A percentile compares a stretch with the other conserved stretches of the same genome.
These are phyloP conservation scores for Apteryx mantelli DNA, from an alignment of 2,113 vertebrate genomes.

Conservation along the genomic window DNA sequence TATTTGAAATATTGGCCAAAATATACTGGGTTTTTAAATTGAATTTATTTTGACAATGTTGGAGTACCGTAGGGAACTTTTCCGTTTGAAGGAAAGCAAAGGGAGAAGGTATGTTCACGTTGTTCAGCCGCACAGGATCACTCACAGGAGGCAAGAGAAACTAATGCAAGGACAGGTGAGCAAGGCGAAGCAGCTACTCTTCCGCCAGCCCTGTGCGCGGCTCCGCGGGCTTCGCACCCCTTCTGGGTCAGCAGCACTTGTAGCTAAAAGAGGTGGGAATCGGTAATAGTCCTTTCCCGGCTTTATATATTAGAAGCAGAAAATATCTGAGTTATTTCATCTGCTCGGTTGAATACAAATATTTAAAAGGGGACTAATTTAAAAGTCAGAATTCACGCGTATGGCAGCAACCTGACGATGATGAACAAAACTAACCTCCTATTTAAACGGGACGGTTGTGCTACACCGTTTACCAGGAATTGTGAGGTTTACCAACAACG, in stretches of 20 bases:
- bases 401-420: background rate
- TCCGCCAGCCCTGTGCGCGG: rapidly evolving
- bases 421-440: background rate
- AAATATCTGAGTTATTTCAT: background rate
- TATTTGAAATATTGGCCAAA: background rate
- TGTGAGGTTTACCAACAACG: rapidly evolving
- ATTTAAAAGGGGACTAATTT: background rate
- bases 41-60: background rate
- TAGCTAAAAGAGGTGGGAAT: background rate
- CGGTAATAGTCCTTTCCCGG: background rate
- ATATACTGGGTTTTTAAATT: background rate
- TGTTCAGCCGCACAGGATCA: background rate
- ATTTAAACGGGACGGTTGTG: background rate
- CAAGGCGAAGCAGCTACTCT: background rate
- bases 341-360: background rate
- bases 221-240: rapidly evolving
- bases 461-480: background rate
- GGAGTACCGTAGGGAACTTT: background rate
- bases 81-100: background rate
- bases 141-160: rapidly evolving
- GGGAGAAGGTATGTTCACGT: background rate
- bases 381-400: background rate
- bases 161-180: background rate
- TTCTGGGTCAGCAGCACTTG: rapidly evolving
- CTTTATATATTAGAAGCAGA: background rate